Base-by-base conservation (phyloP, 2,888 invertebrate genomes). In the Serripes groenlandicus region DNA sequence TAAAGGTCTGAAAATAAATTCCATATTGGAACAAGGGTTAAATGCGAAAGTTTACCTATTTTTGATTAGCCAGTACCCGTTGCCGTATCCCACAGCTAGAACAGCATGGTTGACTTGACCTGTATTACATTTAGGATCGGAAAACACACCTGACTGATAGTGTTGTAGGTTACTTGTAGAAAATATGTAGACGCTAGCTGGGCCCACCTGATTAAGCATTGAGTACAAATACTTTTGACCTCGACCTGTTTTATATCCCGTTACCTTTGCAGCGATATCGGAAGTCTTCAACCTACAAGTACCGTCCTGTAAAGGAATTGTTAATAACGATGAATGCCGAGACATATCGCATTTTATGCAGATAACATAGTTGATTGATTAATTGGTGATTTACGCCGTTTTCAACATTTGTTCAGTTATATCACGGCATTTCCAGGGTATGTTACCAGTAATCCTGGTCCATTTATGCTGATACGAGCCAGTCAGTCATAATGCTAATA, bases 151-250 rank as follows among this genome's bases (percentile, higher is more conserved):
- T 56, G 28, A 18, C 21, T 26, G 15, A 32, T 77, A 77, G 23
- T 70, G 30, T 32, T 54, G 23, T 1, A 77, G 34, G 3, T 77
- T 77, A 5, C n/a, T 23, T 1, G 62, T 70, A 21, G 70, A 70
- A n/a, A 49, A 35, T 0, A 70, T 28, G 42, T 49, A 56, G 1
- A 77, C 71, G 5, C 70, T 60, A 1, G 70, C 35, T 30, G 77
- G 77, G 2, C 77, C 77, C 3, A 70, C 34, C 1, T 15, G 37
- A 1, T 70, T 37, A 0, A 30, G 23, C 1, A 62, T 34, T 21
- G 37, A 26, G 21, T 75, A 71, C n/a, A 77, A 56, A 11, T 28
- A 42, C 18, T 7, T n/a, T 26, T 77, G 58, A 5, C 77, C 62
- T 0, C 3, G 18, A 1, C 1, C 5, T 7, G n/a, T 1, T 34